phyloP scores from a whole-genome alignment of 2,113 vertebrate species.

The Phainopepla nitens region DNA sequence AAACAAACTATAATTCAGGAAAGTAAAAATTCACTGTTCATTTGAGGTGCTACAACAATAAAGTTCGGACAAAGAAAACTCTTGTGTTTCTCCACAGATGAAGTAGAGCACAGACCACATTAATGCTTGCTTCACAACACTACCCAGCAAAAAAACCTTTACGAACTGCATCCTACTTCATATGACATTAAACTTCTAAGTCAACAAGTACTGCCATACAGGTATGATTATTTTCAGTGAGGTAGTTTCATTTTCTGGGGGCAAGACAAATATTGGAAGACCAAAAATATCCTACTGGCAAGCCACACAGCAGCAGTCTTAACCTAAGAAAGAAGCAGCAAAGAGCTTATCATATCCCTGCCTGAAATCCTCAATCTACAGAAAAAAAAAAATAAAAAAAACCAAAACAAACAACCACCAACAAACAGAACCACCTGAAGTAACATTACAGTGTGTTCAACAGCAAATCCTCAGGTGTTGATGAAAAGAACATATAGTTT shows the following conservation, averaged over 20 bases:
- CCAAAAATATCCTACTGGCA: neutral
- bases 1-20: neutral
- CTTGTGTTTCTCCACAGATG: neutral
- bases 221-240: neutral
- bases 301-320: neutral
- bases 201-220: neutral
- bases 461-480: neutral
- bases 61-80: neutral
- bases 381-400: neutral
- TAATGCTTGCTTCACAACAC: neutral
- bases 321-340: neutral
- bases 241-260: neutral
- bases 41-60: neutral
- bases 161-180: neutral
- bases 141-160: neutral
- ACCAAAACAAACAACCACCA: neutral
- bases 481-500: neutral
- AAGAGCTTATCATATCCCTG: neutral
- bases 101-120: neutral
- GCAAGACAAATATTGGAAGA: neutral
- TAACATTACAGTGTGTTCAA: neutral
- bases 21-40: neutral
- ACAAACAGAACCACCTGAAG: neutral
- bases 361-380: neutral
- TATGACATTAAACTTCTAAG: neutral